Evolutionary conservation across 2,888 invertebrate species (phyloP), one percentile per base, ranked within the genome.

Genomic region (Pachymerium ferrugineum): DNA sequence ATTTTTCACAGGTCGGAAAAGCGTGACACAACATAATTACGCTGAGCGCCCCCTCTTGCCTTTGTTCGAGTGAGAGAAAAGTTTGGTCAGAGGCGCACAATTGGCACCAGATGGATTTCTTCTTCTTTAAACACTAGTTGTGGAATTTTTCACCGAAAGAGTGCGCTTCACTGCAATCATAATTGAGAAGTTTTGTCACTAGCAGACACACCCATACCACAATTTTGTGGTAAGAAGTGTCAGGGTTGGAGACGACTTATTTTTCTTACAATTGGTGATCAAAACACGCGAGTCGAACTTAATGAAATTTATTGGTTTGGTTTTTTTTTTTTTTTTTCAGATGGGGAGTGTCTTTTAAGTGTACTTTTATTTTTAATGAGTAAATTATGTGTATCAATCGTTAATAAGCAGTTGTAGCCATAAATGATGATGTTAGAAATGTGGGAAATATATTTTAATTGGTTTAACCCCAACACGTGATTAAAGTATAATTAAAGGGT

Each of bases 1-100:
- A 54, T 54, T 54, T 54, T 54, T 54, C 47, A 54, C 47, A 54
- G 47, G 47, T 54, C 47, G 47, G 47, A 54, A 54, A 54, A 54
- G 47, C 47, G 47, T 54, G 47, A 54, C 47, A 54, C 47, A 54
- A 54, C 47, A 54, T 54, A 54, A 54, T 54, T 54, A 54, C 47
- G 47, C 47, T 22, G 47, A 22, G 47, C 47, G 47, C 47, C 47
- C 47, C 47, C 22, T 54, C 16, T 54, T 54, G 47, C 47, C 47
- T 54, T 54, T 54, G 47, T 54, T 54, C 47, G 47, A 54, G 22
- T 19, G 47, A 54, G 47, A 54, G 47, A 54, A 54, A 54, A 54
- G 47, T 54, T 54, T 19, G 47, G 47, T 54, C 22, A 54, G 47
- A 54, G 1, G 47, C 19, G 16, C 47, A 54, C 47, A 54, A 54